Base-by-base conservation (phyloP, 64 coral and sea anemone genomes). In the Pachyseris speciosa region DNA sequence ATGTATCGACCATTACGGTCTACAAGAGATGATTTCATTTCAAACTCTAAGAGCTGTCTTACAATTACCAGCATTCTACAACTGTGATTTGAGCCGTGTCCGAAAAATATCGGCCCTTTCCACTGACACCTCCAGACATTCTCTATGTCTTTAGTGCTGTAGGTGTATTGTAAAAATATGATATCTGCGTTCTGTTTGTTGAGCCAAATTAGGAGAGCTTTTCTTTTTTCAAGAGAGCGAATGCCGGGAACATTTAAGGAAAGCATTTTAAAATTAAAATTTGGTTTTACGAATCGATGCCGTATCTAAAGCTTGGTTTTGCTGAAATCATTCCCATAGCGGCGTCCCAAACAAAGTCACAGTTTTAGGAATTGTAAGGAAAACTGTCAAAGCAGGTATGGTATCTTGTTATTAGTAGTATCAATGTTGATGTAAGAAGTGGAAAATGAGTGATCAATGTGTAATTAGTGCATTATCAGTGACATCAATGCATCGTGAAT, bases 21-120 rank as follows among this genome's bases (percentile, higher is more conserved):
- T 24, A 74, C 17, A 25, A 26, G 24, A 1, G 8, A 9, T 1
- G 73, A 37, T 88, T 75, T 73, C 11, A 33, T 24, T 43, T 88
- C 26, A 53, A 88, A 88, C 1, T 88, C 69, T 22, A 88, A 43
- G 29, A 50, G 28, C 25, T 67, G 33, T 70, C 69, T 80, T 69
- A 59, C 32, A 26, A 91, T 43, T 44, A 83, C 67, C 37, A 91
- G 61, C 7, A 76, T 31, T 4, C 47, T 64, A 70, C 69, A 71
- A 20, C 64, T 59, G 59, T 91, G 88, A 65, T 89, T 89, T 64
- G 87, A 75, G 10, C 87, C 87, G 36, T 90, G 88, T 2, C 15
- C 47, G 11, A 53, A 53, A 31, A 34, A 69, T 26, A 90, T 45
- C 11, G 80, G 69, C 25, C 75, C 88, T 48, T 49, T 79, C 52